These are phyloP conservation scores for Phalera bucephala DNA, from an alignment of 2,888 invertebrate species.

Conservation along the genomic window DNA sequence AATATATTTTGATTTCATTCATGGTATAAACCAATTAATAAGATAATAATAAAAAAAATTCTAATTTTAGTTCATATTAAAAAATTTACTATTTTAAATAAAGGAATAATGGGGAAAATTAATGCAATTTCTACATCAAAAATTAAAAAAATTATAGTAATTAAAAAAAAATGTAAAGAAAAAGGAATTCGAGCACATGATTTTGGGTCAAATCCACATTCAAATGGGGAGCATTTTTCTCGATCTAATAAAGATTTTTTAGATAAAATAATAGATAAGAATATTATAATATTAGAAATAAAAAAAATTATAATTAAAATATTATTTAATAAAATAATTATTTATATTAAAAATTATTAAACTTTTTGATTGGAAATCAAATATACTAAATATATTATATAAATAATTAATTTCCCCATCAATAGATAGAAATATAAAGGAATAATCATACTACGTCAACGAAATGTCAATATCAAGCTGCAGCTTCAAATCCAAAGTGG, in stretches of 20 bases:
- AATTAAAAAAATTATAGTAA: constrained; percentile 87
- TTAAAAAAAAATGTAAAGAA: constrained; percentile 84
- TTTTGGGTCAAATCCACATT: constrained; percentile 73
- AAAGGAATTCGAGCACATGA: constrained; percentile 63
- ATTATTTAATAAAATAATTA: constrained; percentile 72
- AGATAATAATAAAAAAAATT: constrained; percentile 75
- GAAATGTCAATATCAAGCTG: constrained; percentile 71
- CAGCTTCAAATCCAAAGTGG: constrained; percentile 67
- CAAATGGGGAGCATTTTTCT: constrained; percentile 86
- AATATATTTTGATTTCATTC: constrained; percentile 72
- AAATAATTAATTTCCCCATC: constrained; percentile 85
- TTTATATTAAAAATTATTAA: constrained; percentile 82
- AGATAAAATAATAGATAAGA: constrained; percentile 73
- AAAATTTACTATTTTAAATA: constrained; percentile 54
- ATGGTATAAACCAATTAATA: constrained; percentile 71
- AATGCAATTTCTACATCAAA: constrained; percentile 88
- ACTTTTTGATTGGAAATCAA: constrained; percentile 88
- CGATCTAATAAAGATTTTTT: constrained; percentile 84
- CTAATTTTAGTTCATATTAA: constrained; percentile 51
- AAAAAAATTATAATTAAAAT: constrained; percentile 56
- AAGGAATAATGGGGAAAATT: constrained; percentile 82
- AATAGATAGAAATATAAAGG: constrained; percentile 84
- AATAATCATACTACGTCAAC: constrained; percentile 67
- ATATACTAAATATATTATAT: constrained; percentile 87
- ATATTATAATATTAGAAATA: constrained; percentile 74